A percentile compares a stretch with the other conserved stretches of the same genome.
These are phyloP conservation scores for Troides helena DNA, from an alignment of 2,888 invertebrate genomes.

Conservation along the genomic window DNA sequence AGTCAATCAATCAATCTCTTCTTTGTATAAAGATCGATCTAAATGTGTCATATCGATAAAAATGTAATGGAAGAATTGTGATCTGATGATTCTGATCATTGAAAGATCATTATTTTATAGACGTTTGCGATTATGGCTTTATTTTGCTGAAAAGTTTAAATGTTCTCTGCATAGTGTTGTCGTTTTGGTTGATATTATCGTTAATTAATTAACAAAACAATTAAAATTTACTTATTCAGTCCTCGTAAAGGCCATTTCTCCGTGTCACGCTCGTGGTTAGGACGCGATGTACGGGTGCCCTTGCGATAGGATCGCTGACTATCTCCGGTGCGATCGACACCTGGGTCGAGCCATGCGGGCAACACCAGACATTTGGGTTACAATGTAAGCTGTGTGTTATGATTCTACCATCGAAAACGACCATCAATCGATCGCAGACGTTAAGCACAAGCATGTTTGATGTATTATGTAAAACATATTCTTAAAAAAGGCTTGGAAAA, in stretches of 20 bases:
- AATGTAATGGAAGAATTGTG: too few species aligned
- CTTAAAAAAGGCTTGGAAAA: too few species aligned
- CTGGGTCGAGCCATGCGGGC: constrained; percentile 71
- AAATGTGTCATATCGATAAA: too few species aligned
- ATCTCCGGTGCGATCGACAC: constrained; percentile 70
- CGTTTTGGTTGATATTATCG: background rate
- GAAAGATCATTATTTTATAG: too few species aligned
- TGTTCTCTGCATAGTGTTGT: background rate
- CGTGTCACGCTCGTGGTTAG: constrained; percentile 41
- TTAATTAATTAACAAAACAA: constrained; percentile 16
- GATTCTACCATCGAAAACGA: background rate
- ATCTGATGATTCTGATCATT: too few species aligned
- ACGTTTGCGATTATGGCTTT: too few species aligned
- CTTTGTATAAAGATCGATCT: too few species aligned
- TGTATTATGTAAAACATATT: too few species aligned
- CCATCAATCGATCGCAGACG: too few species aligned
- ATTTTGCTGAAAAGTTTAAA: background rate
- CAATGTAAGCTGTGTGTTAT: constrained; percentile 14
- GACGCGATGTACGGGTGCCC: constrained; percentile 60
- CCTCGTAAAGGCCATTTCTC: constrained; percentile 48
- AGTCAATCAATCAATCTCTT: too few species aligned
- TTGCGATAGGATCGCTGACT: constrained; percentile 66
- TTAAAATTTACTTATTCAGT: constrained; percentile 34
- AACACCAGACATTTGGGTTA: constrained; percentile 15
- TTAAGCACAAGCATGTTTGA: too few species aligned